Evolutionary conservation across 2,888 invertebrate genomes (phyloP), one percentile per base, ranked within the genome.

Genomic region (Leptopterna dolabrata): DNA sequence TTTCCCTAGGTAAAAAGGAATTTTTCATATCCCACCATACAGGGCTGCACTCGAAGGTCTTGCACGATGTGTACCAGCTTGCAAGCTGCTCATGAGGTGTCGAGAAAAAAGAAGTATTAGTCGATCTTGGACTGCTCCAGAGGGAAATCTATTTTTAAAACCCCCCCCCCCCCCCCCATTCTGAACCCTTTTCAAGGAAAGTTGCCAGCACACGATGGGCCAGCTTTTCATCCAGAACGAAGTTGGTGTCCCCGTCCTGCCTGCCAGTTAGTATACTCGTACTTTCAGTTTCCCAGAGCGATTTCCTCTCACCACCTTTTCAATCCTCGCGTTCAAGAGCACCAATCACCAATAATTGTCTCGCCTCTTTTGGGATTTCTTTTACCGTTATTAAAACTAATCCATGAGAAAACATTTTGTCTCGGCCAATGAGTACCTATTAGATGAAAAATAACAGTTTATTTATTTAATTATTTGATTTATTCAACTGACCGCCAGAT

Each of bases 91-190:
- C 70, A 70, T 29, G 70, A 70, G 30, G 71, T 71, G 76, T 19
- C 63, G 36, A 19, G 70, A 19, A 29, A n/a, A 70, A 81, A 70
- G 83, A 41, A 83, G 41, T 83, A 83, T 83, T 70, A 83, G 83
- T 70, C 47, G 83, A 43, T 45, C 81, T 51, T 30, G 55, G 27
- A 70, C 70, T 19, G 83, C 24, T 70, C 83, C 36, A 70, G 70
- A 41, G 83, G 83, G 83, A 83, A 83, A 83, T 83, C 83, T 83
- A 70, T 83, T 70, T 83, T 83, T 83, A 36, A 83, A 27, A 70
- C 43, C 63, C 63, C 16, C n/a, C 24, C 43, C n/a, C 73, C 73
- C 6, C 3, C 11, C 27, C 55, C n/a, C n/a, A n/a, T n/a, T n/a
- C n/a, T n/a, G n/a, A n/a, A n/a, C 36, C 36, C 36, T 30, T 36